A percentile compares a stretch with the other conserved stretches of the same genome.
These are phyloP conservation scores for Adrianichthys oophorus DNA, from an alignment of 2,797 vertebrate genomes.

Conservation along the genomic window DNA sequence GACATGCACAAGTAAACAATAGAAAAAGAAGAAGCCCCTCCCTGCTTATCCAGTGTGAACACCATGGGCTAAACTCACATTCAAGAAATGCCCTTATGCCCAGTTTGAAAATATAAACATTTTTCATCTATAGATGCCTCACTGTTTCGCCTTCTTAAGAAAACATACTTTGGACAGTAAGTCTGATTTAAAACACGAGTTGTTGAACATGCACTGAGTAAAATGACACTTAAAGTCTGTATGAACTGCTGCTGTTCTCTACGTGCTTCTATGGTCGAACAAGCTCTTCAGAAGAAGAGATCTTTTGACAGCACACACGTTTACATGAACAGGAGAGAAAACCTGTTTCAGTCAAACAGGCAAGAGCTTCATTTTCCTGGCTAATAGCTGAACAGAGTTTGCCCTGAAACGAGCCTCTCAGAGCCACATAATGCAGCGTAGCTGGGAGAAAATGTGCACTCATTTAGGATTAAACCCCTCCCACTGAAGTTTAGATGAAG, in stretches of 20 bases:
- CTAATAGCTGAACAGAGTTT: slow-evolving; percentile 74
- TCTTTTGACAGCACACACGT: slow-evolving; percentile 57
- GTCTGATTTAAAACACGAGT: too few relatives aligned
- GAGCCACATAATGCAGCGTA: slow-evolving; percentile 21
- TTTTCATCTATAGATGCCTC: too few relatives aligned
- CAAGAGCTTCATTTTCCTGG: slow-evolving; percentile 56
- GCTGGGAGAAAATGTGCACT: slow-evolving; percentile 5
- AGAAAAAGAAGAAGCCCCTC: too few relatives aligned
- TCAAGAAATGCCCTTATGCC: too few relatives aligned
- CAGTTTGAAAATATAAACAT: too few relatives aligned
- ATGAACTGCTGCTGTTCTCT: slow-evolving; percentile 64
- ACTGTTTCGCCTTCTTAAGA: too few relatives aligned
- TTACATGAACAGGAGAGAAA: slow-evolving; percentile 65
- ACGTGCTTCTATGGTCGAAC: slow-evolving; percentile 37
- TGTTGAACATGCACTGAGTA: too few relatives aligned
- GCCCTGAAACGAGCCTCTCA: slow-evolving; percentile 58
- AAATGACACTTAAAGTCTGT: slow-evolving; percentile 23
- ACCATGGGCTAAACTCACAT: too few relatives aligned
- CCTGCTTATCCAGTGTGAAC: too few relatives aligned
- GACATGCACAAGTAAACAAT: too few relatives aligned
- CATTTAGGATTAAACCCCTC: slow-evolving; percentile 2
- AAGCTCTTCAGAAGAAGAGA: slow-evolving; percentile 49
- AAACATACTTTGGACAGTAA: too few relatives aligned
- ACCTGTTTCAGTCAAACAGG: slow-evolving; percentile 58
- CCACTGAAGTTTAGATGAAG: slow-evolving; percentile 1